Percentiles rank a stretch among this genome's conserved stretches.
Evolutionary conservation across 2,113 vertebrate species (phyloP).

Genomic region (Rattus norvegicus): DNA sequence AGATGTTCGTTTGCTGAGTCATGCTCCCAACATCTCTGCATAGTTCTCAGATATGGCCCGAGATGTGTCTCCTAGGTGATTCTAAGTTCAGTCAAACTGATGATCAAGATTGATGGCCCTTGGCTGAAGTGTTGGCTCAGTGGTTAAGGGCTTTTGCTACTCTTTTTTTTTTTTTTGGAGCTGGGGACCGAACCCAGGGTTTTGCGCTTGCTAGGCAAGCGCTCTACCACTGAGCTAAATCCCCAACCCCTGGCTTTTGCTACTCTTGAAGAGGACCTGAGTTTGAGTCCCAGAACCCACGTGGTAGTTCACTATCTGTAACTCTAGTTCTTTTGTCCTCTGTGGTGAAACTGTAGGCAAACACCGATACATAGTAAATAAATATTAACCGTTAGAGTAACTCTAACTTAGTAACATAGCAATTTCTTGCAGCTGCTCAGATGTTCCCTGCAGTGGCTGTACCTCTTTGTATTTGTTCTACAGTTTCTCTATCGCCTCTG

Average conservation of each 20-base stretch:
- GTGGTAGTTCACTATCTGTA: not conserved
- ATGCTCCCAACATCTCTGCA: not conserved
- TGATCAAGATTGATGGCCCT: not conserved
- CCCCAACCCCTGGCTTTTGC: too few species aligned
- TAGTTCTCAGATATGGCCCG: not conserved
- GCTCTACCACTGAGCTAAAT: too few species aligned
- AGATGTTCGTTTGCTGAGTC: not conserved
- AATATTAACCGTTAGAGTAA: not conserved
- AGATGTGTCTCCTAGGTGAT: not conserved
- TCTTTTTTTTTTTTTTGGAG: too few species aligned
- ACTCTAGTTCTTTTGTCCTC: not conserved
- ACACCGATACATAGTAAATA: not conserved
- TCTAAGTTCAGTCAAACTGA: not conserved
- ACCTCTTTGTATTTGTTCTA: not conserved
- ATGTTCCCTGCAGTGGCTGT: not conserved
- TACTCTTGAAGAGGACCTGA: not conserved
- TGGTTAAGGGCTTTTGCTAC: not conserved
- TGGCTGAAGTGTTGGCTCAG: not conserved
- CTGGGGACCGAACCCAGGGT: too few species aligned
- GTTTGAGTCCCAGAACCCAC: not conserved
- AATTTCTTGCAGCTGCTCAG: not conserved
- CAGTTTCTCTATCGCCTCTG: too few species aligned
- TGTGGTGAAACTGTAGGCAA: not conserved
- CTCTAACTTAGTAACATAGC: not conserved
- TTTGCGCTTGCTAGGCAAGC: too few species aligned